phyloP scores from a whole-genome alignment of 2,113 vertebrate genomes.

The Pongo abelii region DNA sequence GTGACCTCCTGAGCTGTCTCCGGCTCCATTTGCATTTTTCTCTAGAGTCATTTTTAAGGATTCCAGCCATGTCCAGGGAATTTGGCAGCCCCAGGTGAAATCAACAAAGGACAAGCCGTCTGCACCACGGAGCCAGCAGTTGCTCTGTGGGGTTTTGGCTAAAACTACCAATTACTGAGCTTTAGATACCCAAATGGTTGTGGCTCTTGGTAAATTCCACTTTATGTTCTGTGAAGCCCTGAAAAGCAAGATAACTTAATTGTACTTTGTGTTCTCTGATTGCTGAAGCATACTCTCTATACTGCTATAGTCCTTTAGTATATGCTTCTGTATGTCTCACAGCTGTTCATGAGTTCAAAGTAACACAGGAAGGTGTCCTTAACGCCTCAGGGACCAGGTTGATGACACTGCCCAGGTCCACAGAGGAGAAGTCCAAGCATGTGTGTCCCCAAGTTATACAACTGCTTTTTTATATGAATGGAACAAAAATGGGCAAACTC shows the following conservation, averaged over 20 bases:
- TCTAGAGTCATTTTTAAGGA: not conserved
- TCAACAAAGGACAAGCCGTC: not conserved
- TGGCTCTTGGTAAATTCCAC: not conserved
- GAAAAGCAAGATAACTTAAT: constrained; percentile 45
- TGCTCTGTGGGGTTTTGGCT: not conserved
- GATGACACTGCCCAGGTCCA: too few relatives aligned
- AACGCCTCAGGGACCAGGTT: not conserved
- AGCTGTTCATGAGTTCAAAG: accelerated
- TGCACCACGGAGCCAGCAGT: not conserved
- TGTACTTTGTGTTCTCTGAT: not conserved
- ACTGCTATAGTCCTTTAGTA: not conserved
- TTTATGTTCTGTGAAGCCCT: not conserved
- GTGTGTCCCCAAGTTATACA: not conserved
- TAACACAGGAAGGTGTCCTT: not conserved
- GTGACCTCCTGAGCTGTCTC: not conserved
- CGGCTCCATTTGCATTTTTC: not conserved
- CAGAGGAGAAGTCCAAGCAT: not conserved
- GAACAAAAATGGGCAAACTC: not conserved
- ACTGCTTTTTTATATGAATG: not conserved
- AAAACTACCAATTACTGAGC: not conserved
- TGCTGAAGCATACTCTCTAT: not conserved
- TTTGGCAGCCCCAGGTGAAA: constrained; percentile 45
- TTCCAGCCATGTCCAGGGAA: not conserved
- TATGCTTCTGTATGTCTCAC: not conserved
- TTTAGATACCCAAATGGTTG: constrained; percentile 18